Evolutionary conservation across 2,797 vertebrate genomes (phyloP).

Genomic region (Thripadectes ignobilis): DNA sequence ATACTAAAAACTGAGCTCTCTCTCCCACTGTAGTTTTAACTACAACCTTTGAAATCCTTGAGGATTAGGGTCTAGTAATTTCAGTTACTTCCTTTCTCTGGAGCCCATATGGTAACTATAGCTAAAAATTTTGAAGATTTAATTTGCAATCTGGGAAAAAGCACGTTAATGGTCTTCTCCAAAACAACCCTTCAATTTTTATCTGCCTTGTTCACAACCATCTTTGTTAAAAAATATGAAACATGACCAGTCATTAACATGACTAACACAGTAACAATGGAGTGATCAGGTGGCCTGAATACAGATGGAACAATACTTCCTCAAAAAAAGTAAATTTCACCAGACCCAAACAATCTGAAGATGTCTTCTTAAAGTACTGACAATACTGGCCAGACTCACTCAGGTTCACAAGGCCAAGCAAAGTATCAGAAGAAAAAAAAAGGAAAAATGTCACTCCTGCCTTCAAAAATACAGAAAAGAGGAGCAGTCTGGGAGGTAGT

Average conservation of each 20-base stretch:
- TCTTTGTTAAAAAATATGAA: neutral
- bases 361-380: neutral
- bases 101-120: neutral
- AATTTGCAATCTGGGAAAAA: neutral
- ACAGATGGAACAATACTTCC: neutral
- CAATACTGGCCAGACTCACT: neutral
- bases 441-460: neutral
- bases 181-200: neutral
- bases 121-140: neutral
- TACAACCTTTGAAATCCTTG: neutral
- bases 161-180: neutral
- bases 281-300: neutral
- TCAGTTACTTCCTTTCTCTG: neutral
- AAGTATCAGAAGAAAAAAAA: neutral
- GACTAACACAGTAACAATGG: neutral
- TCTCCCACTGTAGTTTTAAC: neutral
- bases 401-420: neutral
- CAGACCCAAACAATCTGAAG: neutral
- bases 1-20: neutral
- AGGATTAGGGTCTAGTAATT: neutral
- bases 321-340: neutral
- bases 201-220: neutral
- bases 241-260: neutral
- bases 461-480: neutral
- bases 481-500: neutral